These are phyloP conservation scores for Plumapathes pennacea DNA, from an alignment of 92 coral and sea anemone genomes.

Conservation along the genomic window DNA sequence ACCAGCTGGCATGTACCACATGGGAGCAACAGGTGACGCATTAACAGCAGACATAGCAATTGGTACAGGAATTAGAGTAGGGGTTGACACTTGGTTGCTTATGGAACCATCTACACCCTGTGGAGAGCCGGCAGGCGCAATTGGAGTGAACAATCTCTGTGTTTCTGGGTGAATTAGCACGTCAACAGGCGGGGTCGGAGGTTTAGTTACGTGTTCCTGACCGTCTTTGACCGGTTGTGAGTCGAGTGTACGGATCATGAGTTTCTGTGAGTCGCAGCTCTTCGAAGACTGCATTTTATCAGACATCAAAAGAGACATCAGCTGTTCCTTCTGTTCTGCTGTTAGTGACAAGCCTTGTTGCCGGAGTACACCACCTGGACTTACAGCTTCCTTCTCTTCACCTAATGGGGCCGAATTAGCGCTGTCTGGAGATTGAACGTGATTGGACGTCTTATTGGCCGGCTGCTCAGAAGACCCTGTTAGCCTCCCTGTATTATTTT, in stretches of 20 bases:
- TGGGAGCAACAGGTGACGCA: slow-evolving; percentile 50
- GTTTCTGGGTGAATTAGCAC: slow-evolving; percentile 17
- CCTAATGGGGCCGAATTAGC: too few relatives aligned
- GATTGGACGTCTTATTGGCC: too few relatives aligned
- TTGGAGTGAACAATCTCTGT: slow-evolving; percentile 64
- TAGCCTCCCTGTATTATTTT: too few relatives aligned
- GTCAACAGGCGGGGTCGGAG: slow-evolving; percentile 53
- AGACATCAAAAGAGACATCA: slow-evolving; percentile 45
- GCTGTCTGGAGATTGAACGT: too few relatives aligned
- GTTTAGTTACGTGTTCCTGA: slow-evolving; percentile 25
- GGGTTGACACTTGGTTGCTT: slow-evolving; percentile 16
- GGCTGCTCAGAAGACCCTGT: too few relatives aligned
- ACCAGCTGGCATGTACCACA: slow-evolving; percentile 81
- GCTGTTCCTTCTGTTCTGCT: slow-evolving; percentile 42
- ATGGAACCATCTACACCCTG: slow-evolving; percentile 9
- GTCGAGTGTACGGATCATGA: background rate
- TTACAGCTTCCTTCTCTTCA: too few relatives aligned
- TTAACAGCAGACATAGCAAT: slow-evolving; percentile 69
- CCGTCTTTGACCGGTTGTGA: background rate
- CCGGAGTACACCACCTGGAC: too few relatives aligned
- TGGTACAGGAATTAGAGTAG: slow-evolving; percentile 56
- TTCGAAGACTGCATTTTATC: slow-evolving; percentile 2
- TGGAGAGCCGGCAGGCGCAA: slow-evolving; percentile 60
- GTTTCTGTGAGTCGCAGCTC: too few relatives aligned
- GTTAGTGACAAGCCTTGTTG: slow-evolving; percentile 28